Percentiles rank a stretch among this genome's conserved stretches.
Evolutionary conservation across 1,140 invertebrate genomes (phyloP).

Genomic region (Teleogryllus occipitalis): DNA sequence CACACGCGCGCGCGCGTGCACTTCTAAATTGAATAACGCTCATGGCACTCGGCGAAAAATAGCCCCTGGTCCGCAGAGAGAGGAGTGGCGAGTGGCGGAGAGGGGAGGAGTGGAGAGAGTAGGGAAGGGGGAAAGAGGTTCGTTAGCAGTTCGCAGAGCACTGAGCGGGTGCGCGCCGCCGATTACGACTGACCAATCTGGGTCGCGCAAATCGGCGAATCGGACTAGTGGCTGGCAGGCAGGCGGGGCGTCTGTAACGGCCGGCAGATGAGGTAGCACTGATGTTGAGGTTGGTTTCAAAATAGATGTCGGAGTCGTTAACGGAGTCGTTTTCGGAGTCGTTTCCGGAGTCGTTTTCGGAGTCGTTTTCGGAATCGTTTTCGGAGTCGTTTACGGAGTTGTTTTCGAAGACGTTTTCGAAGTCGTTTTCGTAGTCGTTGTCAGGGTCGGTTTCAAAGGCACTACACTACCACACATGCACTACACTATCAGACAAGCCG

Average conservation of each 20-base stretch:
- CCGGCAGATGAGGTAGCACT: not conserved
- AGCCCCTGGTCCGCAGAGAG: not conserved
- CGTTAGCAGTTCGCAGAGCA: not conserved
- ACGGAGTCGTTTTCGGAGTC: not conserved
- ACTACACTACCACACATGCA: too few relatives aligned
- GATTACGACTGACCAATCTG: not conserved
- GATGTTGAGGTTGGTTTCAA: not conserved
- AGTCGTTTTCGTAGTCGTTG: not conserved
- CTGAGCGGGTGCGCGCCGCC: too few relatives aligned
- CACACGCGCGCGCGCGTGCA: not conserved
- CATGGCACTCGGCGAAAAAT: not conserved
- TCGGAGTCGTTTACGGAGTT: too few relatives aligned
- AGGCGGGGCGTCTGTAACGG: too few relatives aligned
- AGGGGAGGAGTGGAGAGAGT: not conserved
- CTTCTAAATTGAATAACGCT: not conserved
- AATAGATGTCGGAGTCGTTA: too few relatives aligned
- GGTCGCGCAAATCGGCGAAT: not conserved
- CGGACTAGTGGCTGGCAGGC: too few relatives aligned
- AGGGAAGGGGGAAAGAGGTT: not conserved
- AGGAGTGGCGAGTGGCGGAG: not conserved
- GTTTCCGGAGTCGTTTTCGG: not conserved
- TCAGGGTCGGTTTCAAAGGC: too few relatives aligned
- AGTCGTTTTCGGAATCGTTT: not conserved
- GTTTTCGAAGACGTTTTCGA: too few relatives aligned
- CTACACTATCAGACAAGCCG: too few relatives aligned